Base-by-base conservation (phyloP, 2,888 invertebrate genomes). In the Cephonodes hylas region DNA sequence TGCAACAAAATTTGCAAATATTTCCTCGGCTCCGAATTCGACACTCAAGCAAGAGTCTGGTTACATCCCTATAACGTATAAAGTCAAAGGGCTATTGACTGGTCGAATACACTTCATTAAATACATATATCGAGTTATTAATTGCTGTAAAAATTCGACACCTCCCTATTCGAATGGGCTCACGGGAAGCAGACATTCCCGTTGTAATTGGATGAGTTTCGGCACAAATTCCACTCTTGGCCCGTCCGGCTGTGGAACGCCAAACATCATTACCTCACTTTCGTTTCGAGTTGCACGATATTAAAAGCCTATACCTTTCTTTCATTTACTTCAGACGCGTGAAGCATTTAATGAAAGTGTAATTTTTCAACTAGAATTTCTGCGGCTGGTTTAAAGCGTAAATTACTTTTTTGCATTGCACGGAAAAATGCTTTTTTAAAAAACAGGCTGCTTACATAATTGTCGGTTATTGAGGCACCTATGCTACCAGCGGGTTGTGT, bases 191-290 rank as follows among this genome's bases (percentile, higher is more conserved):
- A 48, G 25, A 27, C 53, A 53, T 53, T 53, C 53, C 31, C 53
- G 27, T 31, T 53, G 53, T 53, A 53, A 53, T 53, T 53, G 53
- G 53, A 53, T 53, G 53, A 53, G 31, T 53, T 53, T 53, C 31
- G 53, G 31, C 31, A 31, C 27, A 53, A 53, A 53, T 53, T 53
- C 48, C 48, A 15, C 48, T 48, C 31, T 27, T 22, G 45, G 8
- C 27, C 27, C 27, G 53, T 53, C 53, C 31, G 10, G 31, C 27
- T 18, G 31, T 31, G 53, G 53, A 53, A 53, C 53, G 53, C 31
- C 53, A 46, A 46, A 25, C 46, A 31, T 31, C 53, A 53, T 53
- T 53, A 31, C 53, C 31, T 53, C 31, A 8, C 31, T 53, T 31
- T 53, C 53, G 53, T 53, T 53, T 53, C 3, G 38, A 38, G 38